Conservation (phyloP, 2,113 vertebrate species). For the Kryptolebias marmoratus region DNA sequence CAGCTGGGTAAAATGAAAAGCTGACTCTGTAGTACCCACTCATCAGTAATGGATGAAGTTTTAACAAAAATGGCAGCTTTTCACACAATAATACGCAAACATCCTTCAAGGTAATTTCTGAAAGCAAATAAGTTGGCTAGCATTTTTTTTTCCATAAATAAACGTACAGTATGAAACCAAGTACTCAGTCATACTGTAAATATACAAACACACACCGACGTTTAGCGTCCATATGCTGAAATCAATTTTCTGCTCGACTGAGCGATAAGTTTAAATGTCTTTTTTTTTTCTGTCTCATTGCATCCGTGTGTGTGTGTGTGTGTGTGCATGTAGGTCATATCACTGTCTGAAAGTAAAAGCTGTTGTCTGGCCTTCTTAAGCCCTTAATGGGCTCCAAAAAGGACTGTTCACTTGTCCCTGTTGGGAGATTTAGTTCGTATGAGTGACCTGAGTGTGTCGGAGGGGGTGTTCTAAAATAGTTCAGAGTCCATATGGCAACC, state of each 20-base stretch:
- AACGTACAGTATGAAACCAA: background rate
- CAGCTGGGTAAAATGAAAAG: too few relatives aligned
- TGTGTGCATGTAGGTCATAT: constrained; percentile 50
- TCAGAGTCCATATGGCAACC: constrained; percentile 50
- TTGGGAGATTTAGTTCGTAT: constrained; percentile 18
- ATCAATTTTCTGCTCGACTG: constrained; percentile 61
- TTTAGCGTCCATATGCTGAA: constrained; percentile 24
- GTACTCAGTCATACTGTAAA: constrained; percentile 1
- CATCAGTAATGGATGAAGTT: too few relatives aligned
- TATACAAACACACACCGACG: constrained; percentile 12
- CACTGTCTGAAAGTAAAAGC: constrained; percentile 60
- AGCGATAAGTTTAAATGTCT: constrained; percentile 54
- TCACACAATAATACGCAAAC: too few relatives aligned
- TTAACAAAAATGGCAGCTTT: too few relatives aligned
- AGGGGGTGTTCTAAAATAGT: constrained; percentile 45
- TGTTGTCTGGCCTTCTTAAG: constrained; percentile 58
- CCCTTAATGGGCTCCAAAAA: constrained; percentile 59
- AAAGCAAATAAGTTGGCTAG: too few relatives aligned
- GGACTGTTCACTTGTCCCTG: constrained; percentile 19
- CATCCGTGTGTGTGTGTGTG: constrained; percentile 29
- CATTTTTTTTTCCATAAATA: background rate
- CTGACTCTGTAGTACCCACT: too few relatives aligned
- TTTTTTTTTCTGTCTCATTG: constrained; percentile 45
- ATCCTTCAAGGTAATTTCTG: too few relatives aligned
- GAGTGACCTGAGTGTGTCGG: constrained; percentile 28